These are phyloP conservation scores for Drosophila burlai DNA, from an alignment of 1,140 invertebrate genomes.

Conservation along the genomic window DNA sequence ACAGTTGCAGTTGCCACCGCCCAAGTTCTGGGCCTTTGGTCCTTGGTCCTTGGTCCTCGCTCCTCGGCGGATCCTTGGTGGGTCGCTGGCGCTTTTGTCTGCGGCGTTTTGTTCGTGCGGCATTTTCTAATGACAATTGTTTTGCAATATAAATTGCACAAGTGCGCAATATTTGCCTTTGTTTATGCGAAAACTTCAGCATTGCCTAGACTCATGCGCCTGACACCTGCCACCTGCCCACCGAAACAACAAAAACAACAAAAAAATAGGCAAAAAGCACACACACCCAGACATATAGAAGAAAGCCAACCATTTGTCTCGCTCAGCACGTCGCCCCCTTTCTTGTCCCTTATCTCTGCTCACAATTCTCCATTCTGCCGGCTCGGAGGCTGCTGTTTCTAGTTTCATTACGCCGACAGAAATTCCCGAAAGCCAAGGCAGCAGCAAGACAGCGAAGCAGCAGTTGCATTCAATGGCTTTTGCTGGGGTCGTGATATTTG, in stretches of 20 bases:
- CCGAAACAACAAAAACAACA: conserved; percentile 48
- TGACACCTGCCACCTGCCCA: conserved; percentile 81
- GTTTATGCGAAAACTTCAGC: conserved; percentile 82
- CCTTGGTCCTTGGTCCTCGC: conserved; percentile 18
- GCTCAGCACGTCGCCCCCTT: conserved; percentile 61
- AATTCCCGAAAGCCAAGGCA: conserved; percentile 35
- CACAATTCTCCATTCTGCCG: conserved; percentile 23
- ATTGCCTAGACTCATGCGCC: conserved; percentile 59
- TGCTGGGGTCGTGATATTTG: conserved; percentile 84
- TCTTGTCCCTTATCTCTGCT: conserved; percentile 28
- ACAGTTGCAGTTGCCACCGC: conserved; percentile 76
- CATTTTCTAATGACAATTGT: conserved; percentile 85
- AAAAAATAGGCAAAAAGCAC: conserved; percentile 19
- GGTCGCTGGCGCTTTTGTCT: conserved; percentile 67
- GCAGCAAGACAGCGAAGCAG: conserved; percentile 42
- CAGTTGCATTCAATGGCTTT: conserved; percentile 84
- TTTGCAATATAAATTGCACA: conserved; percentile 85
- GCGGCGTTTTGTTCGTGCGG: conserved; percentile 80
- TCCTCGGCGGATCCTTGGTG: conserved; percentile 42
- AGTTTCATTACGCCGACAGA: conserved; percentile 70
- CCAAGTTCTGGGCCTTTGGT: conserved; percentile 27
- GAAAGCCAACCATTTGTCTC: conserved; percentile 73
- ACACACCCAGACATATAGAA: conserved; percentile 30
- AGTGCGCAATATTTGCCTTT: conserved; percentile 85
- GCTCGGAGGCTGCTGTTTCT: conserved; percentile 58